Evolutionary conservation across 2,888 invertebrate species (phyloP).

Genomic region (Tiliacea aurago): DNA sequence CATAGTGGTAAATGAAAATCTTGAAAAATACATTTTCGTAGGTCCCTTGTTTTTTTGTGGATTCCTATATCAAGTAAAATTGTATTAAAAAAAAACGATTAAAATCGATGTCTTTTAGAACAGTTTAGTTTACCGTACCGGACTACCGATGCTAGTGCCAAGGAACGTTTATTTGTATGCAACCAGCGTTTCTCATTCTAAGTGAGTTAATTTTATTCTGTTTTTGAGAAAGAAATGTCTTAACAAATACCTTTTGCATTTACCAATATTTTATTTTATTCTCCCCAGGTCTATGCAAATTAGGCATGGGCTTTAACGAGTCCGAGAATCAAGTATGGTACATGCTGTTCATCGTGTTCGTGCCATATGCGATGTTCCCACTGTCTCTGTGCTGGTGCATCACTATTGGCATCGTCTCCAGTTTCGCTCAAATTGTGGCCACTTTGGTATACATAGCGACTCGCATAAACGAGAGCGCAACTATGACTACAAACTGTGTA

Average conservation of each 20-base stretch:
- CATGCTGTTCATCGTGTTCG: constrained; percentile 97
- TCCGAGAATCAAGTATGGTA: constrained; percentile 97
- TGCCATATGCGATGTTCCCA: constrained; percentile 98
- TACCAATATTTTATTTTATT: no score
- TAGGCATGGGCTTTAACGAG: constrained; percentile 93
- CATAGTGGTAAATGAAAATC: no score
- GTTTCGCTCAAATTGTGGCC: constrained; percentile 93
- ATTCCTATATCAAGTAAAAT: no score
- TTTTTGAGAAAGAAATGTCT: background rate
- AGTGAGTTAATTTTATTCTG: no score
- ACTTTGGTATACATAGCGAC: constrained; percentile 80
- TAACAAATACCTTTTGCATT: background rate
- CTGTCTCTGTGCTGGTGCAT: constrained; percentile 97
- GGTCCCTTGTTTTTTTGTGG: no score
- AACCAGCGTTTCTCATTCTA: no score
- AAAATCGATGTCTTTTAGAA: no score
- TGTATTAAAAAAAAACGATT: no score
- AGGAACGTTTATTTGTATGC: no score
- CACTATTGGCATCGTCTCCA: constrained; percentile 95
- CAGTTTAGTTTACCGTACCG: no score
- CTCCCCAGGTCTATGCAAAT: constrained; percentile 92
- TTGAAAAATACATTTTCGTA: no score
- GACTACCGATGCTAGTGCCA: no score
- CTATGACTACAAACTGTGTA: constrained; percentile 8
- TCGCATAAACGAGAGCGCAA: constrained; percentile 29